Evolutionary conservation across 2,888 invertebrate genomes (phyloP), one percentile per base, ranked within the genome.

Genomic region (Didymodactylos carnosus): DNA sequence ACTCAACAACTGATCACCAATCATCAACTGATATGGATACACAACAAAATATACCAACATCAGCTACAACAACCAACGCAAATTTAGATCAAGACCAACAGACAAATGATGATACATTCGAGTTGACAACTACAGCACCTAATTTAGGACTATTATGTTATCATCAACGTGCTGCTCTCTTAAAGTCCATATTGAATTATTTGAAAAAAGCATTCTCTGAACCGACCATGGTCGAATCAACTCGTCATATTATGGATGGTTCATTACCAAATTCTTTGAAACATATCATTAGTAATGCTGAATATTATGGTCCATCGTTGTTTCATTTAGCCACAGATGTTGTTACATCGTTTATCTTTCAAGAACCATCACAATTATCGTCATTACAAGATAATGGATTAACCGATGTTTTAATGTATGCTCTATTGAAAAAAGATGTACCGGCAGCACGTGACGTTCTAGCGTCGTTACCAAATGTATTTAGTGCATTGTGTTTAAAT

Each of bases 161-260:
- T 75, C 90, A 91, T 0, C 91, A 91, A 81, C 85, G 91, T 76
- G 90, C 90, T 4, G 92, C 91, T 6, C 84, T 92, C 4, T 84
- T 92, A 7, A 92, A 92, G 80, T 91, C 91, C 0, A 90, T 92
- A 88, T 82, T 92, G 40, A 92, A 92, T 81, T 91, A 92, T 80
- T 81, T 92, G 75, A 92, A 92, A 82, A 91, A 92, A 82, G 90
- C 90, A 14, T 89, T 91, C 78, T 89, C 84, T 69, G 86, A 85
- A 75, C 72, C 72, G 14, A 75, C 69, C 16, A 29, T 75, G 35
- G 75, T 46, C 19, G 75, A 75, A 23, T 46, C 75, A n/a, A 75
- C 71, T 39, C 75, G 72, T 41, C 75, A 72, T 39, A 72, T 75
- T 25, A 92, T 92, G 91, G 91, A 91, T 82, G 90, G 90, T 3